phyloP scores from a whole-genome alignment of 2,797 vertebrate species.

The Acrocephalus scirpaceus region DNA sequence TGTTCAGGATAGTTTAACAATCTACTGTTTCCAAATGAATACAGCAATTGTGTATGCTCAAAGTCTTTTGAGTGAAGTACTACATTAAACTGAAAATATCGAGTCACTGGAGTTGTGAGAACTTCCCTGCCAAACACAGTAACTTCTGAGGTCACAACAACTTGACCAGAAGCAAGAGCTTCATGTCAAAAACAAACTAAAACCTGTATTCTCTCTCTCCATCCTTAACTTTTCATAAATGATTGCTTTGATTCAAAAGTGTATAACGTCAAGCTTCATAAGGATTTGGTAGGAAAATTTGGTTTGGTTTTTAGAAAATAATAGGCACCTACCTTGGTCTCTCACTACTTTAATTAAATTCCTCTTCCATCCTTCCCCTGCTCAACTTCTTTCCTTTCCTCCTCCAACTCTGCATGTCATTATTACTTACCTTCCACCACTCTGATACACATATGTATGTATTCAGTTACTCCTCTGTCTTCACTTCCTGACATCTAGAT shows the following conservation, averaged over 20 bases:
- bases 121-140: background rate
- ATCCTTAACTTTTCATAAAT: background rate
- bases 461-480: background rate
- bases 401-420: background rate
- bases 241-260: background rate
- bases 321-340: background rate
- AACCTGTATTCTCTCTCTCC: background rate
- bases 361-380: background rate
- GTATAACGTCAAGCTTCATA: background rate
- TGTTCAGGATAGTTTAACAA: background rate
- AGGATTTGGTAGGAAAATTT: background rate
- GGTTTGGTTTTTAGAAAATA: background rate
- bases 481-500: background rate
- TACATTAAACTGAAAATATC: background rate
- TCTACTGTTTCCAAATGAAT: background rate
- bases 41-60: background rate
- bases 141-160: background rate
- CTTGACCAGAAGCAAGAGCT: background rate
- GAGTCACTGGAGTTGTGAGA: background rate
- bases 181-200: background rate
- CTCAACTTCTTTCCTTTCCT: background rate
- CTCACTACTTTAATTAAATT: background rate
- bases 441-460: background rate
- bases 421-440: background rate
- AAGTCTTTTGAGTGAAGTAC: background rate